Percentiles rank a stretch among this genome's conserved stretches.
Evolutionary conservation across 2,113 vertebrate species (phyloP).

Genomic region (Engraulis encrasicolus): DNA sequence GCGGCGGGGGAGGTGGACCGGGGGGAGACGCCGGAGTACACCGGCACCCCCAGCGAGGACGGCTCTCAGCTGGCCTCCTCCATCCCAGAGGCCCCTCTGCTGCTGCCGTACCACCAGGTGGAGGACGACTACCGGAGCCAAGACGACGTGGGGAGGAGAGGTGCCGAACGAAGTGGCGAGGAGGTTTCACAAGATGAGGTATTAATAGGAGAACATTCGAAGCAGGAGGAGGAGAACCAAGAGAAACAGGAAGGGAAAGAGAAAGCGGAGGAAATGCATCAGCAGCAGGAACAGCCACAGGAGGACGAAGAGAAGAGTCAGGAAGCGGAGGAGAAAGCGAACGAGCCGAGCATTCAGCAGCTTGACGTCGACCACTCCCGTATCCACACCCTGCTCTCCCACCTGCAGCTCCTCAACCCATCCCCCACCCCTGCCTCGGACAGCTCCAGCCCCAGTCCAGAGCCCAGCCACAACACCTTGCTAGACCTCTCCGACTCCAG

Average conservation of each 20-base stretch:
- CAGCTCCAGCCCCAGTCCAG: background rate
- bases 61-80: slow-evolving; percentile 22
- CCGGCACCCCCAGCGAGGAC: slow-evolving; percentile 3
- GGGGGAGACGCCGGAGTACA: slow-evolving; percentile 48
- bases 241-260: slow-evolving; percentile 15
- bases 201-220: background rate
- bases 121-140: background rate
- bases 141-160: background rate
- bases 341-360: background rate
- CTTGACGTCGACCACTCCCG: slow-evolving; percentile 73
- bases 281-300: too few species aligned
- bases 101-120: background rate
- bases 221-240: slow-evolving; percentile 7
- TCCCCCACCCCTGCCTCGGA: slow-evolving; percentile 8
- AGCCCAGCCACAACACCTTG: slow-evolving; percentile 37
- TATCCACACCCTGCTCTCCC: slow-evolving; percentile 77
- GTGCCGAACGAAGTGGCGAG: background rate
- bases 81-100: background rate
- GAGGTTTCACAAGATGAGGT: background rate
- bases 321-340: background rate
- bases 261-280: too few species aligned
- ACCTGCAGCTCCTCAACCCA: slow-evolving; percentile 72
- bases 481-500: background rate
- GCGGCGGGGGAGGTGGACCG: slow-evolving; percentile 62
- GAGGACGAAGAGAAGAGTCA: slow-evolving; percentile 50